Evolutionary conservation across 2,888 invertebrate species (phyloP), one percentile per base, ranked within the genome.

Genomic region (Willowsia nigromaculata): DNA sequence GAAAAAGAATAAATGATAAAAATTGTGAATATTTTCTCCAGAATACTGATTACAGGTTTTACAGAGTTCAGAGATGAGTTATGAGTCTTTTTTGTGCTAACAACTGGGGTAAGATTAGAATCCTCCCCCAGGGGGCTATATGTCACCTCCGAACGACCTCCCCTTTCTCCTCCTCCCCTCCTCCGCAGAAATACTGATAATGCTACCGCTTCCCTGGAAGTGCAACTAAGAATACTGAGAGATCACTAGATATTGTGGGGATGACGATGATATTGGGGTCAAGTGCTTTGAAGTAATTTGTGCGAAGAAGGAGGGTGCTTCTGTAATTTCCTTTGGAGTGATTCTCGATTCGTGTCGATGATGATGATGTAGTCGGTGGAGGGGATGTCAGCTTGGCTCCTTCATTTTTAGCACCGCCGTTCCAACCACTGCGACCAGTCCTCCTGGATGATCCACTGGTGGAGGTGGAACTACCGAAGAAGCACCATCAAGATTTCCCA

Each of bases 361-460:
- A 27, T 33, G n/a, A 71, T 81, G 40, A 43, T 71, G 37, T 33
- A 53, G 53, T 2, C 27, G 68, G n/a, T 59, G 85, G 22, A 9
- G 74, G 62, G 88, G 82, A 88, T 88, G 88, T 88, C 88, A 88
- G 88, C 88, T 88, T 37, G 88, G 88, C 53, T 88, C 88, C 88
- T 88, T 88, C 88, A 88, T 88, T 76, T 53, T 88, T 53, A 71
- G 47, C 82, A 50, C 80, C 18, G 65, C 18, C 47, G 76, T 68
- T 27, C 27, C 82, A 27, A 15, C 65, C 5, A 43, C 25, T 47
- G 22, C 30, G 37, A 18, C 22, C 30, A 30, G 76, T 62, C 78
- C 59, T 59, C 40, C 78, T 30, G 78, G 85, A 59, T 43, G 40
- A 71, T 30, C 84, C 43, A 84, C 37, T 37, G 5, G 37, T 37